A percentile compares a stretch with the other conserved stretches of the same genome.
Evolutionary conservation across 2,888 invertebrate genomes (phyloP).

Genomic region (Phania funesta): DNA sequence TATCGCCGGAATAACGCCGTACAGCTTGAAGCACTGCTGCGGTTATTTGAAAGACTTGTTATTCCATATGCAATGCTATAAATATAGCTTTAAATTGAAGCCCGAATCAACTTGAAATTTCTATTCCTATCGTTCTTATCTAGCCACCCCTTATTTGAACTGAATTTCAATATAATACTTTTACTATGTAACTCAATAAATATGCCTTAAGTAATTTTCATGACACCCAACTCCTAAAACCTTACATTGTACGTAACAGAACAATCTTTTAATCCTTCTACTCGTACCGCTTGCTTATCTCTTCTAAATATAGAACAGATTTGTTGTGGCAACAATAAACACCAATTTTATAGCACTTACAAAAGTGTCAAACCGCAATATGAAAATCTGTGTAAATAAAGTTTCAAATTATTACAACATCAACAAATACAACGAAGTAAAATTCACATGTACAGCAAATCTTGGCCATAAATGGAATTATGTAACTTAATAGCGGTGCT

Average conservation of each 20-base stretch:
- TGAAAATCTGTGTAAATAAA: conserved; percentile 42
- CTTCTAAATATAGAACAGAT: conserved; percentile 53
- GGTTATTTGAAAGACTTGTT: no score
- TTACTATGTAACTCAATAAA: not conserved
- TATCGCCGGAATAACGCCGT: no score
- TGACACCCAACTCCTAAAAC: conserved; percentile 9
- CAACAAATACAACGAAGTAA: conserved; percentile 1
- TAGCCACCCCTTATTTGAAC: no score
- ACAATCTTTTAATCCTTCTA: conserved; percentile 22
- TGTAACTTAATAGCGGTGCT: conserved; percentile 71
- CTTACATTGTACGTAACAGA: conserved; percentile 8
- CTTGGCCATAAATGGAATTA: conserved; percentile 61
- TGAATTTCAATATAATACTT: not conserved
- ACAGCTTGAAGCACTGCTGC: no score
- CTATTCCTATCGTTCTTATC: no score
- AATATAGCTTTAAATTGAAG: no score
- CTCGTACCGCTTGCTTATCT: not conserved
- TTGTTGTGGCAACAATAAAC: conserved; percentile 17
- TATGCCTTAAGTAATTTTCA: conserved; percentile 14
- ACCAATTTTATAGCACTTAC: conserved; percentile 53
- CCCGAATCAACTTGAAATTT: no score
- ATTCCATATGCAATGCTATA: no score
- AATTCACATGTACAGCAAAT: not conserved
- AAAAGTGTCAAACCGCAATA: conserved; percentile 62
- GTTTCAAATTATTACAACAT: conserved; percentile 56